These are phyloP conservation scores for Rhagoletis zephyria DNA, from an alignment of 1,140 invertebrate genomes.

Conservation along the genomic window DNA sequence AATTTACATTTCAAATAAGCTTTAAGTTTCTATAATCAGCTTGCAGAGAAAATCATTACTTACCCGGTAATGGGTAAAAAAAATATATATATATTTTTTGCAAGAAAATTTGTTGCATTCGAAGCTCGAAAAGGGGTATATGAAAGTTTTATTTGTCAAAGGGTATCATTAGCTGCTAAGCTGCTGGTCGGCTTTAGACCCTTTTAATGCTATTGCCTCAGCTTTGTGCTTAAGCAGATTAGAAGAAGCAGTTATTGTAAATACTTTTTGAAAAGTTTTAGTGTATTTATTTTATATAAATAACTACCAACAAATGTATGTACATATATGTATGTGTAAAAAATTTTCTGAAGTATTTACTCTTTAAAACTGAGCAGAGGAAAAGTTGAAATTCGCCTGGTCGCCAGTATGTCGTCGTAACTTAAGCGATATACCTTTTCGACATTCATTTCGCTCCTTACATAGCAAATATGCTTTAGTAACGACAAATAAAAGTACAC, in stretches of 20 bases:
- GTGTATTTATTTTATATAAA: no score
- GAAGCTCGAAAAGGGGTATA: not conserved
- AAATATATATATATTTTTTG: not conserved
- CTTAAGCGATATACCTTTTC: no score
- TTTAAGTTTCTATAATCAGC: not conserved
- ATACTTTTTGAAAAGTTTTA: not conserved
- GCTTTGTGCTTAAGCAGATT: not conserved
- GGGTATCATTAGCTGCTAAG: constrained; percentile 25
- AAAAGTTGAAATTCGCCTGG: no score
- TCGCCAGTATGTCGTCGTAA: no score
- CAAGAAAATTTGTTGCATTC: not conserved
- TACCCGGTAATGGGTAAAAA: no score
- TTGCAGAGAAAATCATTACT: not conserved
- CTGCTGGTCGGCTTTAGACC: not conserved
- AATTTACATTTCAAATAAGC: not conserved
- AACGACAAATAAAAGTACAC: no score
- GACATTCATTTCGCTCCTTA: no score
- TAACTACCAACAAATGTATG: no score
- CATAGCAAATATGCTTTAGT: no score
- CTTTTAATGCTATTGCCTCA: not conserved
- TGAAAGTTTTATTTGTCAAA: not conserved
- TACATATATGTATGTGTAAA: no score
- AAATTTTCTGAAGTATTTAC: no score
- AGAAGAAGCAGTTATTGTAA: not conserved
- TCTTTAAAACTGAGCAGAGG: no score